Percentiles rank a stretch among this genome's conserved stretches.
These are phyloP conservation scores for Temnothorax longispinosus DNA, from an alignment of 1,140 invertebrate species.

Conservation along the genomic window DNA sequence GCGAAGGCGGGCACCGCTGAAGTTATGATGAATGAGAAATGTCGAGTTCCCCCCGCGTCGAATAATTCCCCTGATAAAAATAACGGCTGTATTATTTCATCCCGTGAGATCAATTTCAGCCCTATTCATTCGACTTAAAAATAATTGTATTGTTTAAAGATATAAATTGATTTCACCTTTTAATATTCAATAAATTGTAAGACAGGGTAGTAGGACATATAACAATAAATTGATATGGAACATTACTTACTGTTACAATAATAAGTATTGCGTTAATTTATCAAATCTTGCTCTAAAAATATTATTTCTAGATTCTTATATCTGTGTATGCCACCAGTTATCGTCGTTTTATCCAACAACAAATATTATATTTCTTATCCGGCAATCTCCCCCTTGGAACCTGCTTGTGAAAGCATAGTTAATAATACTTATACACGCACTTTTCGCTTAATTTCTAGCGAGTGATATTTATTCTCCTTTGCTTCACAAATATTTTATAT, in stretches of 20 bases:
- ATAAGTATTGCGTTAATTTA: background rate
- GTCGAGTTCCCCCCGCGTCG: conserved; percentile 22
- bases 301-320: background rate
- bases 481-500: background rate
- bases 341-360: conserved; percentile 1
- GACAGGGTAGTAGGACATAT: background rate
- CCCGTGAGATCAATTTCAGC: conserved; percentile 12
- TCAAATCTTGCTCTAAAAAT: background rate
- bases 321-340: background rate
- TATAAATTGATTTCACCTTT: conserved; percentile 13
- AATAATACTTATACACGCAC: background rate
- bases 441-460: background rate
- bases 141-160: conserved; percentile 31
- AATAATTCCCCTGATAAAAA: conserved; percentile 49
- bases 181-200: background rate
- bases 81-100: conserved; percentile 48
- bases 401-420: background rate
- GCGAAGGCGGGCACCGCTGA: conserved; percentile 47
- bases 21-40: conserved; percentile 54
- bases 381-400: background rate
- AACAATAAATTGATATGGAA: too few relatives aligned
- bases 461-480: conserved; percentile 3
- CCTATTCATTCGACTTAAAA: conserved; percentile 15
- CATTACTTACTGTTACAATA: background rate
- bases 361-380: conserved; percentile 40